Base-by-base conservation (phyloP, 2,888 invertebrate genomes). In the Drosophila mimetica region DNA sequence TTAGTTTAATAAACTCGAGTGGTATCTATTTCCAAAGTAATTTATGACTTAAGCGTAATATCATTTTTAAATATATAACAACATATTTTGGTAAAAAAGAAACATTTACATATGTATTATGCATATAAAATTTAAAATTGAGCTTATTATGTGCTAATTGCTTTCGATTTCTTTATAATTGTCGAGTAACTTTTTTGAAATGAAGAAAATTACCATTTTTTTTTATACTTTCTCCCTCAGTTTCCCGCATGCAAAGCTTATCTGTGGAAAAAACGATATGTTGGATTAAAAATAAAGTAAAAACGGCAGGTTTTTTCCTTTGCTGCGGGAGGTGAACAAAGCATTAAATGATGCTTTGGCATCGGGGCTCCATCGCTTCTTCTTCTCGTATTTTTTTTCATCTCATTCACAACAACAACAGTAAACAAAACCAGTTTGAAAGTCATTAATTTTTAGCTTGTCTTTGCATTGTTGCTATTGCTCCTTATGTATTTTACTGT, bases 391-490 rank as follows among this genome's bases (percentile, higher is more conserved):
- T 63, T 47, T 55, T 55, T 51, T 72, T 65, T 52, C 46, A 50
- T 50, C 37, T 53, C 52, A 54, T 37, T 57, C 47, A 30, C 44
- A 67, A 50, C 36, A 65, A 52, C 50, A 65, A 65, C 46, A 61
- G 44, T 34, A 58, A 60, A 60, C 59, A 53, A 71, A 72, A 72
- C 71, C 71, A 54, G 71, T 72, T 72, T 72, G 72, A 72, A 72
- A 72, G 72, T 72, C 72, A 72, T 72, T 72, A 72, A 72, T 72
- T 72, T 72, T 59, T 73, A 60, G 71, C 71, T 64, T 63, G 57
- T 71, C 59, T 71, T 71, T 71, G 71, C 57, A 70, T 71, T 69
- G 69, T 58, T 63, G 69, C 69, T 71, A 65, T 71, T 52, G 70
- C 52, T 70, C 47, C 70, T 70, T 70, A 70, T 70, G 71, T 70